Evolutionary conservation across 2,888 invertebrate species (phyloP), one percentile per base, ranked within the genome.

Genomic region (Epiblema foenella): DNA sequence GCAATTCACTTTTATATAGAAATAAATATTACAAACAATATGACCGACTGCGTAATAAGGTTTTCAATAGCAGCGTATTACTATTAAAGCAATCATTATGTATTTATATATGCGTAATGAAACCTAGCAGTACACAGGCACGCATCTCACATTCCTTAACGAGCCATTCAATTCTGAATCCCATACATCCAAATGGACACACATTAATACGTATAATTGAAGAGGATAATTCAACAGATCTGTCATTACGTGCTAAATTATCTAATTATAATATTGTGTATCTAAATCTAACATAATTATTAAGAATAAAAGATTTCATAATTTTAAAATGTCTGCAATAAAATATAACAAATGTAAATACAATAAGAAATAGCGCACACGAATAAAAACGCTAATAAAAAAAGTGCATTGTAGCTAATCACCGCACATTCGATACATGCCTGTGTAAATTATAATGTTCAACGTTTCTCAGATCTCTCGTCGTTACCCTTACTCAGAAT

Each of bases 401-500:
- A 29, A 20, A 52, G 2, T 24, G 24, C 11, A 42, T 68, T 68
- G 24, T 62, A 42, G 68, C 68, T 62, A 68, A 54, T 60, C 15
- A 42, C 42, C 15, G 29, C 52, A 52, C 17, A 51, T 24, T 56
- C 46, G n/a, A 56, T 52, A 60, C 49, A 46, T 58, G 62, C 33
- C 49, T 46, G 12, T 49, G 56, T 63, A 69, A 63, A 63, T 66
- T 64, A 59, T 66, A 46, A 66, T 60, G 20, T 12, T 63, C 37
- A 54, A 65, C 65, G 24, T 59, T 70, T 70, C 65, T 66, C 70
- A 60, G 70, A 70, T 65, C 65, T 65, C 65, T 65, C 54, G 54
- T 60, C 65, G 64, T 33, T 69, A 64, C 59, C 52, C 69, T 51
- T 64, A 70, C 65, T 29, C 33, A 52, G 70, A 70, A 70, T 56